These are phyloP conservation scores for Drosophila elegans DNA, from an alignment of 1,140 invertebrate species.

Conservation along the genomic window DNA sequence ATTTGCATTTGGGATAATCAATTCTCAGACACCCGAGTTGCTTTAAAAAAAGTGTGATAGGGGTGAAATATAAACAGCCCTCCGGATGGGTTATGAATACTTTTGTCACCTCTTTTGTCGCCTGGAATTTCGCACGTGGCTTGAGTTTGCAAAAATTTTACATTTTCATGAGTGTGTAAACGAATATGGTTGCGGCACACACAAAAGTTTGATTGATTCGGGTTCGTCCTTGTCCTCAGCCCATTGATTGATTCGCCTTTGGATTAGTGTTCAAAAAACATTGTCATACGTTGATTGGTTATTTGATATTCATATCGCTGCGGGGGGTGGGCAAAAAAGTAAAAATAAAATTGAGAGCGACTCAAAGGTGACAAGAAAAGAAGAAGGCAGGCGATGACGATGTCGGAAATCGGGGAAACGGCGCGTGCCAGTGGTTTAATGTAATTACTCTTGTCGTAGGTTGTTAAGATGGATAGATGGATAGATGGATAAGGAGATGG, in stretches of 20 bases:
- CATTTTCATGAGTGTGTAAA: conserved; percentile 36
- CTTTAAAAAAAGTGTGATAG: conserved; percentile 1
- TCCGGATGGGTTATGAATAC: conserved; percentile 44
- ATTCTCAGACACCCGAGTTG: conserved; percentile 45
- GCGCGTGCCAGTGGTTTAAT: conserved; percentile 73
- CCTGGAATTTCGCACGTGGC: conserved; percentile 23
- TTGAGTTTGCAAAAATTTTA: conserved; percentile 35
- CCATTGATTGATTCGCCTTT: conserved; percentile 75
- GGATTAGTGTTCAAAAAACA: conserved; percentile 69
- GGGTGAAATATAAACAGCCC: conserved; percentile 26
- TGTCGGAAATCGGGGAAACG: conserved; percentile 17
- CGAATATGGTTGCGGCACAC: conserved; percentile 57
- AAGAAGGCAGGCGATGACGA: conserved; percentile 7
- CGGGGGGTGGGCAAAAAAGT: conserved; percentile 13
- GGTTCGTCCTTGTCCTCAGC: conserved; percentile 54
- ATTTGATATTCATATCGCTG: conserved; percentile 77
- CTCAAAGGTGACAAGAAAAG: conserved; percentile 43
- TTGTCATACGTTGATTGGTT: conserved; percentile 73
- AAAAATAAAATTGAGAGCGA: conserved; percentile 25
- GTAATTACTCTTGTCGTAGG: conserved; percentile 77
- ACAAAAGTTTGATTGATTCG: conserved; percentile 81
- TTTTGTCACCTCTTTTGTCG: conserved; percentile 51
- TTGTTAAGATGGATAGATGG: conserved; percentile 51
- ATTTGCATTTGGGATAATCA: conserved; percentile 80
- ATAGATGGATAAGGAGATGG: conserved; percentile 39